phyloP scores from a whole-genome alignment of 2,113 vertebrate species.

The Xenopus borealis region DNA sequence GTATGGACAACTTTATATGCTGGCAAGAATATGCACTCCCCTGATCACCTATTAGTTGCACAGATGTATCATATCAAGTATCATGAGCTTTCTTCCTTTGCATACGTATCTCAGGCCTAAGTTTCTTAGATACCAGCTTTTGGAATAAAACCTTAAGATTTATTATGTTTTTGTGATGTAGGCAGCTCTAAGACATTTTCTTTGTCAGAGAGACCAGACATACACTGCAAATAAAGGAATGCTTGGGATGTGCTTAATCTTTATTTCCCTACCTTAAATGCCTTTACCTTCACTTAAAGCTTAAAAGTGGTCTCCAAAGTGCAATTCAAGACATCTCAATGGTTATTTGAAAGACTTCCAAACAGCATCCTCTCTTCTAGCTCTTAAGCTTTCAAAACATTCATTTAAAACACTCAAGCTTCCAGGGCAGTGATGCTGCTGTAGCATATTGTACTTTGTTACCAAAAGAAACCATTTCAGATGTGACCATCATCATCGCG shows the following conservation, averaged over 20 bases:
- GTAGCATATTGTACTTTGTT: not conserved
- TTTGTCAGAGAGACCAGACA: not conserved
- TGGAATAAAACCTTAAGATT: too few relatives aligned
- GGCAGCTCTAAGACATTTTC: too few relatives aligned
- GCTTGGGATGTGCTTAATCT: conserved; percentile 16
- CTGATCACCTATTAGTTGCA: too few relatives aligned
- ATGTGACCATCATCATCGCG: not conserved
- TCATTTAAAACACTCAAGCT: conserved; percentile 18
- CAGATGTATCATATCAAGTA: too few relatives aligned
- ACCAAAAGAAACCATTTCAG: not conserved
- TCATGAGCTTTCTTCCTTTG: too few relatives aligned
- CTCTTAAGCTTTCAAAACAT: conserved; percentile 11
- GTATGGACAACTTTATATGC: too few relatives aligned
- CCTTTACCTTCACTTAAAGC: conserved; percentile 14
- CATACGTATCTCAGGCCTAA: too few relatives aligned
- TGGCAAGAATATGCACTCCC: too few relatives aligned
- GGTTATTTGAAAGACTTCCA: conserved; percentile 19
- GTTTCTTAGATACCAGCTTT: too few relatives aligned
- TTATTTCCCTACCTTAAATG: conserved; percentile 26
- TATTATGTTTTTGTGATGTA: too few relatives aligned
- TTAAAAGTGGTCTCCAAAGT: conserved; percentile 31
- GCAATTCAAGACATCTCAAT: conserved; percentile 24
- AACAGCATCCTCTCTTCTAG: conserved; percentile 1
- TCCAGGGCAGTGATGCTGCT: not conserved
- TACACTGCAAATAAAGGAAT: not conserved